These are phyloP conservation scores for Delphinus delphis DNA, from an alignment of 2,113 vertebrate species.

Conservation along the genomic window DNA sequence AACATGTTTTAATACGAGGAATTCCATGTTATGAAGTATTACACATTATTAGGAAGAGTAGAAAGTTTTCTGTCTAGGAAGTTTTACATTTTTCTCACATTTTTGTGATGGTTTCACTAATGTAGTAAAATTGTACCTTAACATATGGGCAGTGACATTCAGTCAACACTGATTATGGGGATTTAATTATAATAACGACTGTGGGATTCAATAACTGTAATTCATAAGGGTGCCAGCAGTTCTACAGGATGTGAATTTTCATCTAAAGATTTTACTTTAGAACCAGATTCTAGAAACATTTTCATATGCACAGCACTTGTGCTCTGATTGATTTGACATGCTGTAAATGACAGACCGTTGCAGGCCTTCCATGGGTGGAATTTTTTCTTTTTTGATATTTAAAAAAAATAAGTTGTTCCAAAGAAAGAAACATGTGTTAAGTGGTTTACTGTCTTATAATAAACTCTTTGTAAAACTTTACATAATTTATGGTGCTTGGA, in stretches of 20 bases:
- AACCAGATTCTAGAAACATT: not conserved
- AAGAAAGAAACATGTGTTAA: not conserved
- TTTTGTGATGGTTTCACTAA: not conserved
- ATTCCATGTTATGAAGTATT: not conserved
- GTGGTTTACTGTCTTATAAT: not conserved
- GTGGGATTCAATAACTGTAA: not conserved
- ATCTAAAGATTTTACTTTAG: not conserved
- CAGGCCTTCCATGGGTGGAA: too few species aligned
- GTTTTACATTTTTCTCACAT: not conserved
- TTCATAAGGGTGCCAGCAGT: not conserved
- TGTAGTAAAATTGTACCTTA: not conserved
- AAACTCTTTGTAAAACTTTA: not conserved
- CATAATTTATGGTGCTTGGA: not conserved
- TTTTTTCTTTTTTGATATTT: too few species aligned
- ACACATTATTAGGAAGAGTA: rapidly evolving
- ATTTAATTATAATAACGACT: not conserved
- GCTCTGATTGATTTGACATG: rapidly evolving
- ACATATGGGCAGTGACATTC: not conserved
- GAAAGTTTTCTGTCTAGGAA: not conserved
- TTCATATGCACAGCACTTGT: not conserved
- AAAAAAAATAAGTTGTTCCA: not conserved
- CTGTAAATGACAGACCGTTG: not conserved
- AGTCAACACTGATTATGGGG: not conserved
- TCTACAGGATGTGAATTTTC: not conserved
- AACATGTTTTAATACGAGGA: not conserved